phyloP scores from a whole-genome alignment of 2,888 invertebrate genomes.

The Lasiommata megera region DNA sequence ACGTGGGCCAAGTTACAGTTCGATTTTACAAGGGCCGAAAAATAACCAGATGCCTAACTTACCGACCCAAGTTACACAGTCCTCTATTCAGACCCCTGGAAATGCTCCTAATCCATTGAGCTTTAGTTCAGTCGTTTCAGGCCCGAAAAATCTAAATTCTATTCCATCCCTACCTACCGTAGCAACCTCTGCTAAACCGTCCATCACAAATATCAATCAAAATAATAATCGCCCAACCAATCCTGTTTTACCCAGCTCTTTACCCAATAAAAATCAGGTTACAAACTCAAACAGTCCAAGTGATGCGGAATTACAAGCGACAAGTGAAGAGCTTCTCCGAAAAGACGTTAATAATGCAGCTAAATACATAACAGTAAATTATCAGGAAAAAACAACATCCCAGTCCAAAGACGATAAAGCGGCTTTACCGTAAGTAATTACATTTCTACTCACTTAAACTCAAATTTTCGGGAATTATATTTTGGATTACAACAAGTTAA shows the following conservation, averaged over 20 bases:
- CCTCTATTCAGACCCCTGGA: conserved; percentile 28
- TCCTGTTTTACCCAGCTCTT: conserved; percentile 65
- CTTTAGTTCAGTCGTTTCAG: conserved; percentile 58
- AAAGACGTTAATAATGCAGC: conserved; percentile 89
- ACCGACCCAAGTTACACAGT: conserved; percentile 1
- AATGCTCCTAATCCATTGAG: conserved; percentile 52
- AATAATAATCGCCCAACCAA: conserved; percentile 40
- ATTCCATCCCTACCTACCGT: conserved; percentile 42
- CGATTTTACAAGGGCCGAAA: conserved; percentile 49
- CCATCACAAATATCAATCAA: conserved; percentile 26
- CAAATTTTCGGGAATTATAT: no score
- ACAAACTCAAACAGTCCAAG: conserved; percentile 52
- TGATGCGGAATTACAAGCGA: conserved; percentile 83
- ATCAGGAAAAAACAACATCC: conserved; percentile 88
- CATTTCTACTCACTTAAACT: no score
- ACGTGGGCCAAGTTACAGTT: conserved; percentile 60
- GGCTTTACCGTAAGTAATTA: conserved; percentile 85
- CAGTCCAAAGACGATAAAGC: conserved; percentile 86
- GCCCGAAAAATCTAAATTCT: conserved; percentile 46
- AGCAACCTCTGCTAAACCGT: conserved; percentile 34
- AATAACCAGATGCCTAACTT: conserved; percentile 23
- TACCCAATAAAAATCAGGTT: conserved; percentile 58
- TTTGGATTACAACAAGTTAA: no score
- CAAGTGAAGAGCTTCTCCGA: conserved; percentile 86
- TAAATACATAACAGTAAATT: conserved; percentile 85